phyloP scores from a whole-genome alignment of 2,888 invertebrate genomes.

The Cremastinae sp. region DNA sequence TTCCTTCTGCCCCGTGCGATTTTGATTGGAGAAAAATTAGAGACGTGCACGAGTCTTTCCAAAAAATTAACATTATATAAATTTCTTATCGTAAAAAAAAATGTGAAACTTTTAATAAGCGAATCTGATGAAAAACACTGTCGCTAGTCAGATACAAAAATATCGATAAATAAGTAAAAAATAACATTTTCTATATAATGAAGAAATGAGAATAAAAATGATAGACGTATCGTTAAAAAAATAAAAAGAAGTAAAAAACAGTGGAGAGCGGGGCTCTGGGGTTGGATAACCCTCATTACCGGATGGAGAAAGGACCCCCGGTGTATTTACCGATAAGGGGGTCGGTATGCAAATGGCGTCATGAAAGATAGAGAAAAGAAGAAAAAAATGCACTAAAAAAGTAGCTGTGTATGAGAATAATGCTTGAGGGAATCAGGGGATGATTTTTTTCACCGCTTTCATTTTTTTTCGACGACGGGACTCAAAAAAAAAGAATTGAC shows the following conservation, averaged over 20 bases:
- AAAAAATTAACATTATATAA: too few species aligned
- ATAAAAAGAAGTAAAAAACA: constrained; percentile 60
- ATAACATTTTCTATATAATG: too few species aligned
- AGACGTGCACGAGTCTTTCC: too few species aligned
- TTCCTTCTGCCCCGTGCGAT: too few species aligned
- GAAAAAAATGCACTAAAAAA: constrained; percentile 68
- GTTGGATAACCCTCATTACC: constrained; percentile 74
- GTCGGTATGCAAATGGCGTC: constrained; percentile 78
- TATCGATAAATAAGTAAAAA: constrained; percentile 66
- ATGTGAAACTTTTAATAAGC: too few species aligned
- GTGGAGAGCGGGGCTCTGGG: constrained; percentile 65
- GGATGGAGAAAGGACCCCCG: constrained; percentile 68
- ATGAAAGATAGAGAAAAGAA: constrained; percentile 53
- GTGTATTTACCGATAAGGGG: constrained; percentile 79
- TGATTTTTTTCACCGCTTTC: constrained; percentile 59
- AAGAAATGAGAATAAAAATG: too few species aligned
- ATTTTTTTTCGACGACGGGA: constrained; percentile 48
- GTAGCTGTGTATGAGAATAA: constrained; percentile 69
- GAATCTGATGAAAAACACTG: too few species aligned
- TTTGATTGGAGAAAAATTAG: too few species aligned
- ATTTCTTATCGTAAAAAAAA: too few species aligned
- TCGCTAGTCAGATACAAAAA: too few species aligned
- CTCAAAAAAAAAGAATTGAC: constrained; percentile 48
- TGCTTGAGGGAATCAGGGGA: constrained; percentile 38
- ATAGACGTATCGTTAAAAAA: constrained; percentile 63